Evolutionary conservation across 2,888 invertebrate genomes (phyloP), one percentile per base, ranked within the genome.

Genomic region (Phyllotreta cruciferae): DNA sequence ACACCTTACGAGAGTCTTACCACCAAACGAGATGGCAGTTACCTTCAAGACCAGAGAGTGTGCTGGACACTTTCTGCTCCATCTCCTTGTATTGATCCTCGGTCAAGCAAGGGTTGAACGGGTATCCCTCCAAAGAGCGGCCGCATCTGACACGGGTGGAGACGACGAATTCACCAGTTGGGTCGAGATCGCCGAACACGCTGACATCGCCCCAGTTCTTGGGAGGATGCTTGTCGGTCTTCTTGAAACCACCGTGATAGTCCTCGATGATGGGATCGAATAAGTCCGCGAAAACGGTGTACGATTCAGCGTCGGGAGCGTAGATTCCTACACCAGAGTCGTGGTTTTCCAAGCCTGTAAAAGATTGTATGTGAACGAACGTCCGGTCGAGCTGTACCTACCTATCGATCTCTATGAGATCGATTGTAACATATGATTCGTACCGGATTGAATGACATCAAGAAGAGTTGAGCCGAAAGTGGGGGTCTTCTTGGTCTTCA

Each of bases 211-310:
- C 98, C 85, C 96, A 97, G 85, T 96, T 92, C 84, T 90, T 91
- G 68, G 92, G 85, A 13, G 98, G 98, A 84, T 98, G 98, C 82
- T 92, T 93, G 85, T 95, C 95, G 80, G 90, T 89, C 83, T 93
- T 91, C 87, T 92, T 93, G 88, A 97, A 97, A 75, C 96, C 96
- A 82, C 87, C 88, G 85, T 97, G 97, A 87, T 97, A 97, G 81
- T 96, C 96, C 81, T 96, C 95, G 82, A 98, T 98, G 86, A 98
- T 93, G 82, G 96, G 96, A 85, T 98, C 95, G 83, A 98, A 98
- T 73, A 98, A 86, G 62, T 93, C 93, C 69, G 93, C 87, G 83
- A 98, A 98, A 61, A 92, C 87, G 74, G 91, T 90, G 87, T 98
- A 98, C 60, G 96, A 83, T 83, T 98, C 97, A 69, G 97, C 96